Evolutionary conservation across 2,888 invertebrate genomes (phyloP), one percentile per base, ranked within the genome.

Genomic region (Deilephila elpenor): DNA sequence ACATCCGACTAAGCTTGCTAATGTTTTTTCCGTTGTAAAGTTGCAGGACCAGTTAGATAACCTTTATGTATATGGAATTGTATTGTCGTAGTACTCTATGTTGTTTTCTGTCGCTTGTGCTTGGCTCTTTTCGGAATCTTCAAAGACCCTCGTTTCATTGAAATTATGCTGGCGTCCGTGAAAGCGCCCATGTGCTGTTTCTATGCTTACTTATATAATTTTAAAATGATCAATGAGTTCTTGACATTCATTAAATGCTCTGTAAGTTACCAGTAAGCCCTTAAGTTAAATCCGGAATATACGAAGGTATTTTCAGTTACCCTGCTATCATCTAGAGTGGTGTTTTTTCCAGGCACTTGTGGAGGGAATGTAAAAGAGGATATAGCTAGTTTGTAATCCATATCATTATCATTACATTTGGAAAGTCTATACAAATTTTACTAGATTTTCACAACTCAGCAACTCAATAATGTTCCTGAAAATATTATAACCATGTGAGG

Each of bases 1-100:
- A 81, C 79, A 82, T 83, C 84, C 82, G 81, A 82, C 82, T 82
- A 76, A 80, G 81, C 74, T 82, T 75, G 82, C 82, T 78, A 84
- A 84, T 84, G 77, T 82, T 83, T 83, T 78, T 81, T 80, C 80
- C 78, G 78, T 77, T 79, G 71, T 77, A 79, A 76, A 80, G 79
- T 84, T 84, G 73, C 71, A 73, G 37, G 70, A 73, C 73, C 53
- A 73, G 71, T 73, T 73, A 71, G 59, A 73, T 67, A 67, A 73
- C 59, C 59, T 73, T 59, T 37, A 37, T 37, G 59, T 44, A 64
- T n/a, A 37, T 59, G 59, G 20, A 72, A 59, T 64, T 72, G 19
- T 20, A 62, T 53, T 72, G 53, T 62, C 32, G 53, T 62, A 72
- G 61, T 67, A 34, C 64, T 34, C 72, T 44, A 72, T 64, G 51